Conservation (phyloP, 2,888 invertebrate species). For the Drosophila testacea region DNA sequence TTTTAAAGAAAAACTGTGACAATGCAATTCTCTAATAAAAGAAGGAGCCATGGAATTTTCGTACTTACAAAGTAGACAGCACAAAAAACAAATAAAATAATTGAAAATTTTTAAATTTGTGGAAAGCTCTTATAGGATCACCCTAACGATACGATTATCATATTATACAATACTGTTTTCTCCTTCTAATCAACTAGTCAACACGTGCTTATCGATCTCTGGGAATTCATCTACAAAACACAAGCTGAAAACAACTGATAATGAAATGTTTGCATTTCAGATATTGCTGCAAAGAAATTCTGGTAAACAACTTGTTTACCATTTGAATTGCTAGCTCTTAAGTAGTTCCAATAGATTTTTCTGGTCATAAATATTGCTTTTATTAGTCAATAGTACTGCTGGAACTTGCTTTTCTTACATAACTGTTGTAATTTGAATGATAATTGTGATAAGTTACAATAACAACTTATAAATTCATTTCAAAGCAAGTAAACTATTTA, state of each 20-base stretch:
- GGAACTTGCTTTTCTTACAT: not conserved
- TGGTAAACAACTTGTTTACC: constrained; percentile 13
- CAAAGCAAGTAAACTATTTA: not conserved
- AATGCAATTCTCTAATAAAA: no score
- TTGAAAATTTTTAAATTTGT: no score
- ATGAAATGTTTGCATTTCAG: not conserved
- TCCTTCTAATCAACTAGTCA: no score
- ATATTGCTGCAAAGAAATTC: not conserved
- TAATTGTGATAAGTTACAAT: not conserved
- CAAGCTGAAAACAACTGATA: not conserved
- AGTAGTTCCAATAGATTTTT: not conserved
- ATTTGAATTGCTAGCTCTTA: not conserved
- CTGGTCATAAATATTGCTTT: not conserved
- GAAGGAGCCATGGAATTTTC: no score
- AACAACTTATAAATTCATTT: not conserved
- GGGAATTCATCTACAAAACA: not conserved
- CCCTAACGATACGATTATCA: no score
- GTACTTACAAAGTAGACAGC: no score
- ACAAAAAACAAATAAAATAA: no score
- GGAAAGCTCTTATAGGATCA: no score
- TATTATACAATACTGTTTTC: no score
- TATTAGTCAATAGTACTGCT: not conserved
- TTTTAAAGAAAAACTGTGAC: no score
- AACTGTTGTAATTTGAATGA: not conserved
- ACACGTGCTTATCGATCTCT: not conserved